Percentiles rank a stretch among this genome's conserved stretches.
phyloP scores from a whole-genome alignment of 1,140 invertebrate species.

The Hyposmocoma kahamanoa region DNA sequence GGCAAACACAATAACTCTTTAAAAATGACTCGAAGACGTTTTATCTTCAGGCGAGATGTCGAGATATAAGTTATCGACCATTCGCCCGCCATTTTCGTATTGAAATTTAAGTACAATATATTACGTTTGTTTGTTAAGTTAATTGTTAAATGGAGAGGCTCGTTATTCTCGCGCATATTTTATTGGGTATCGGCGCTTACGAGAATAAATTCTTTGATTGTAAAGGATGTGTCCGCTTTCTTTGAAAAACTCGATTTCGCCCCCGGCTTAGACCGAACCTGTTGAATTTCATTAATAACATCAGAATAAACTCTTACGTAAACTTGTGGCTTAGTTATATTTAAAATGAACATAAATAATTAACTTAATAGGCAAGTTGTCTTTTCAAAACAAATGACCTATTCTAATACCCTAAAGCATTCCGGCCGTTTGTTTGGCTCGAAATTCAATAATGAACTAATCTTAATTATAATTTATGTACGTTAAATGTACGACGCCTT shows the following conservation, averaged over 20 bases:
- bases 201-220: constrained; percentile 61
- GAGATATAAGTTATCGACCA: constrained; percentile 38
- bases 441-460: constrained; percentile 34
- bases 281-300: constrained; percentile 18
- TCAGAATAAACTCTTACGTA: background rate
- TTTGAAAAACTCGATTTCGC: constrained; percentile 13
- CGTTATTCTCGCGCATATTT: constrained; percentile 56
- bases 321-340: background rate
- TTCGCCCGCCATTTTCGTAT: constrained; percentile 53
- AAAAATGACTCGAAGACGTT: constrained; percentile 1
- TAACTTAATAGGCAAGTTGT: background rate
- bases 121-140: constrained; percentile 73
- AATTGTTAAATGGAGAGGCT: constrained; percentile 67
- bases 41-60: constrained; percentile 10
- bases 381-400: constrained; percentile 14
- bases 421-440: constrained; percentile 15
- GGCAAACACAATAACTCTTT: constrained; percentile 18
- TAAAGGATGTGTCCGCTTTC: constrained; percentile 57
- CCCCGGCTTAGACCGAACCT: background rate
- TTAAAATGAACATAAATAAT: background rate
- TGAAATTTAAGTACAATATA: constrained; percentile 71
- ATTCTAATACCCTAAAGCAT: constrained; percentile 11
- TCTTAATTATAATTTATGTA: constrained; percentile 33
- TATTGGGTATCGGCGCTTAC: constrained; percentile 46
- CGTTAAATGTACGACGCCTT: constrained; percentile 26